These are phyloP conservation scores for Lepus oiostolus DNA, from an alignment of 2,797 vertebrate genomes.

Conservation along the genomic window DNA sequence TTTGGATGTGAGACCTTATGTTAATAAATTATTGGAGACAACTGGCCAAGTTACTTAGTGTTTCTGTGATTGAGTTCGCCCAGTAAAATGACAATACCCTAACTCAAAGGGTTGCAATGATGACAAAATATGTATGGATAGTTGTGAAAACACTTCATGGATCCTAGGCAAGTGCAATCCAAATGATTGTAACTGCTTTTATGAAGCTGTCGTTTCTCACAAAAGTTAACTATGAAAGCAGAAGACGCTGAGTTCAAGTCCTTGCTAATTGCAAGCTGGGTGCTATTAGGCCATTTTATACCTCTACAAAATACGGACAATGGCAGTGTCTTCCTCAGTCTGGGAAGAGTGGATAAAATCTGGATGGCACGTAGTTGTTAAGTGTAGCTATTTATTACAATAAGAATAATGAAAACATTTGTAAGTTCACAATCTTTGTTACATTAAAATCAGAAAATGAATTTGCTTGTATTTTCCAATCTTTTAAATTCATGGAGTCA, in stretches of 20 bases:
- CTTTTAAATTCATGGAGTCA: background rate
- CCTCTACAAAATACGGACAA: background rate
- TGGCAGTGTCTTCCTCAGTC: background rate
- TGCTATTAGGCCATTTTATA: background rate
- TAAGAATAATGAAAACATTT: background rate
- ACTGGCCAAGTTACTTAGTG: background rate
- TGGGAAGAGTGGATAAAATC: background rate
- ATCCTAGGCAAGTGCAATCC: background rate
- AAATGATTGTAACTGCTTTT: background rate
- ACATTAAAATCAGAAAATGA: background rate
- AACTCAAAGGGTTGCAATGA: background rate
- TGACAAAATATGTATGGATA: background rate
- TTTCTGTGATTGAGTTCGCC: background rate
- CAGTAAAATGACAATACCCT: background rate
- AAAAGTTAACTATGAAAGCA: background rate
- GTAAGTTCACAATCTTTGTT: background rate
- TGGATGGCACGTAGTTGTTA: background rate
- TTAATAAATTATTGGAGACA: background rate
- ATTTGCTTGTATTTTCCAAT: background rate
- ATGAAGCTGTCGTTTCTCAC: background rate
- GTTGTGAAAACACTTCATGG: background rate
- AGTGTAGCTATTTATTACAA: background rate
- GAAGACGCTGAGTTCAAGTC: constrained; percentile 19
- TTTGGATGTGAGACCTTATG: background rate
- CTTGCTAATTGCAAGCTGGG: background rate